Percentiles rank a stretch among this genome's conserved stretches.
Conservation (phyloP, 2,888 invertebrate genomes). For the Yponomeuta evonymella region DNA sequence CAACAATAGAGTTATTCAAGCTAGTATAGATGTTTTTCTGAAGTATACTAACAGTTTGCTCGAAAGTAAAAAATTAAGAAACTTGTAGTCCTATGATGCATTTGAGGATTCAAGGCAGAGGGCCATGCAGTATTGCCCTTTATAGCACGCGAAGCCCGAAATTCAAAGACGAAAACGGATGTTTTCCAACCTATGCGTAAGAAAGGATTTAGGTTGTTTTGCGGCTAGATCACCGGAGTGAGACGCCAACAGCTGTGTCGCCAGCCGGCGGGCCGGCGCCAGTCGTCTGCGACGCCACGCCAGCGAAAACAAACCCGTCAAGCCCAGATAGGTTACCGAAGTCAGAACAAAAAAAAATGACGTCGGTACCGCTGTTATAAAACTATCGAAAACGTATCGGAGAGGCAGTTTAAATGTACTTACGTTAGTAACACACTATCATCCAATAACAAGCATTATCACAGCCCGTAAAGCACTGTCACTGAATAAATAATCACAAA, state of each 20-base stretch:
- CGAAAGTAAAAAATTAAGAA: not conserved
- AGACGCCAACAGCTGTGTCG: constrained; percentile 38
- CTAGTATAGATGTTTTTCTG: no score
- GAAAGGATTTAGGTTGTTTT: not conserved
- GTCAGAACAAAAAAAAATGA: constrained; percentile 20
- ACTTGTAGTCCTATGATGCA: not conserved
- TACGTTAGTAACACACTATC: constrained; percentile 63
- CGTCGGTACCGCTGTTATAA: not conserved
- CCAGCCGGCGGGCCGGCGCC: constrained; percentile 42
- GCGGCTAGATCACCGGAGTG: constrained; percentile 22
- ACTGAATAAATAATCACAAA: constrained; percentile 72
- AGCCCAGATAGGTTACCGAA: constrained; percentile 62
- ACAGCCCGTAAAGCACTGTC: constrained; percentile 63
- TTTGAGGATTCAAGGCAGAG: not conserved
- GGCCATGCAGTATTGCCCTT: not conserved
- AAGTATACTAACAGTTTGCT: no score
- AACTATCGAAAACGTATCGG: not conserved
- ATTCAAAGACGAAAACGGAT: not conserved
- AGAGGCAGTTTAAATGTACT: constrained; percentile 33
- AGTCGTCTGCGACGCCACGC: constrained; percentile 39
- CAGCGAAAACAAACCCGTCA: constrained; percentile 43
- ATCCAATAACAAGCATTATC: constrained; percentile 69
- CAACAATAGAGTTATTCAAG: no score
- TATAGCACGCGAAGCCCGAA: not conserved
- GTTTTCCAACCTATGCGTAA: not conserved